These are phyloP conservation scores for Euthynnus affinis DNA, from an alignment of 2,797 vertebrate species.

Conservation along the genomic window DNA sequence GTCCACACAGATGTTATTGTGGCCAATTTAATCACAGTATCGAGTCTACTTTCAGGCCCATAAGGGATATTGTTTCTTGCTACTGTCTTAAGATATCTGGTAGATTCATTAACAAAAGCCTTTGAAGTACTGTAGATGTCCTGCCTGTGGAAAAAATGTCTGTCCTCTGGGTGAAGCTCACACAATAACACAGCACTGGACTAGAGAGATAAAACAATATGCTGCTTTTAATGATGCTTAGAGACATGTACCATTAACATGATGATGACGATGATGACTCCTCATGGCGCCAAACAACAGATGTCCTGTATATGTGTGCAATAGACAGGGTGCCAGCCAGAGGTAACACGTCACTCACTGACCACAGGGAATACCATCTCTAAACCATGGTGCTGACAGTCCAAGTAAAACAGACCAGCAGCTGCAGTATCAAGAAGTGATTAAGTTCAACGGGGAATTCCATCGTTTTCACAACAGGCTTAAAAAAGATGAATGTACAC, in stretches of 20 bases:
- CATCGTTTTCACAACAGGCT: slow-evolving; percentile 17
- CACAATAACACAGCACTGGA: slow-evolving; percentile 8
- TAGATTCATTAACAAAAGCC: neutral
- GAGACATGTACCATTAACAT: slow-evolving; percentile 7
- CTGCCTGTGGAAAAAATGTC: neutral
- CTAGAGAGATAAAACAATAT: slow-evolving; percentile 16
- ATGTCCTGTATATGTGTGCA: slow-evolving; percentile 44
- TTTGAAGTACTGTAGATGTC: slow-evolving; percentile 1
- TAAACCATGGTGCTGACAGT: slow-evolving; percentile 31
- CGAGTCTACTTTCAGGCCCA: slow-evolving; percentile 1
- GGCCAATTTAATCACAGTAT: neutral
- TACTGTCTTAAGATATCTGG: slow-evolving; percentile 10
- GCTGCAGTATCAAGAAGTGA: slow-evolving; percentile 49
- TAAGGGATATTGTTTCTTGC: neutral
- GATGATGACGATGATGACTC: slow-evolving; percentile 32
- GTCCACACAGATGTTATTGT: slow-evolving; percentile 22
- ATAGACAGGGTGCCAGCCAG: slow-evolving; percentile 38
- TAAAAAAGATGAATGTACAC: slow-evolving; percentile 36
- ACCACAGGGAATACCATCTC: slow-evolving; percentile 37
- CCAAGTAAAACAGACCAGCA: slow-evolving; percentile 49
- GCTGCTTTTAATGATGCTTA: neutral
- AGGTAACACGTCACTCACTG: slow-evolving; percentile 46
- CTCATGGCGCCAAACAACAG: slow-evolving; percentile 41
- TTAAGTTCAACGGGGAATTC: slow-evolving; percentile 49
- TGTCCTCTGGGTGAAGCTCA: slow-evolving; percentile 15